Evolutionary conservation across 2,888 invertebrate species (phyloP).

Genomic region (Brachypalpus laphriformis): DNA sequence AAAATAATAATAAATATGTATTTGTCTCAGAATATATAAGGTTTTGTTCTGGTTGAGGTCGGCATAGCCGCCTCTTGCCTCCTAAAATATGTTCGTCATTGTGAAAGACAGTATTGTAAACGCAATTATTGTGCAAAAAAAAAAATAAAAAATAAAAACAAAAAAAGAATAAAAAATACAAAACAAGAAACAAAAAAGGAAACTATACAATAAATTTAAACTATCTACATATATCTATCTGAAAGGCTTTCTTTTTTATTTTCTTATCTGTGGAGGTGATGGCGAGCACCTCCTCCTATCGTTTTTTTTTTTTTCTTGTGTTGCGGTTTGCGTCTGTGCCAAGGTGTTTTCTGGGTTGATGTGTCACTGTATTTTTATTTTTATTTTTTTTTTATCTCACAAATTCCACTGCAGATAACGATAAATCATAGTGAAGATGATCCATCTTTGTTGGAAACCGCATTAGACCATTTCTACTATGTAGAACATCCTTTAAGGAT

Average conservation of each 20-base stretch:
- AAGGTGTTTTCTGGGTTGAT: slow-evolving; percentile 20
- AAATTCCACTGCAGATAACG: not conserved
- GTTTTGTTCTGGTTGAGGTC: slow-evolving; percentile 66
- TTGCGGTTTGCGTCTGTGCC: slow-evolving; percentile 21
- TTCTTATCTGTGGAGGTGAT: slow-evolving; percentile 1
- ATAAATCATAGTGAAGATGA: not conserved
- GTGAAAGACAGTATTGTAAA: slow-evolving; percentile 72
- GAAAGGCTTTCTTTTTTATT: slow-evolving; percentile 25
- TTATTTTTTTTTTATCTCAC: not conserved
- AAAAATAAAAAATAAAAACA: slow-evolving; percentile 33
- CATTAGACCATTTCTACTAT: not conserved
- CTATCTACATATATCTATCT: slow-evolving; percentile 72
- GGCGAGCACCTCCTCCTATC: not conserved
- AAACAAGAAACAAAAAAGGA: slow-evolving; percentile 60
- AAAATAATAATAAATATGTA: slow-evolving; percentile 65
- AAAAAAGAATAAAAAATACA: slow-evolving; percentile 40
- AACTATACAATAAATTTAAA: slow-evolving; percentile 72
- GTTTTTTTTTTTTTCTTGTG: not conserved
- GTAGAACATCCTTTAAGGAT: not conserved
- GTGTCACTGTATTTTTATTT: slow-evolving; percentile 9
- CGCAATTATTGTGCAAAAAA: slow-evolving; percentile 70
- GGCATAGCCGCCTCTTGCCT: slow-evolving; percentile 67
- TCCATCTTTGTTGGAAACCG: not conserved
- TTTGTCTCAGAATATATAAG: slow-evolving; percentile 70
- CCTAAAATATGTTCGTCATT: slow-evolving; percentile 69